Conservation (phyloP, 2,797 vertebrate species). For the Myoxocephalus aenaeus region DNA sequence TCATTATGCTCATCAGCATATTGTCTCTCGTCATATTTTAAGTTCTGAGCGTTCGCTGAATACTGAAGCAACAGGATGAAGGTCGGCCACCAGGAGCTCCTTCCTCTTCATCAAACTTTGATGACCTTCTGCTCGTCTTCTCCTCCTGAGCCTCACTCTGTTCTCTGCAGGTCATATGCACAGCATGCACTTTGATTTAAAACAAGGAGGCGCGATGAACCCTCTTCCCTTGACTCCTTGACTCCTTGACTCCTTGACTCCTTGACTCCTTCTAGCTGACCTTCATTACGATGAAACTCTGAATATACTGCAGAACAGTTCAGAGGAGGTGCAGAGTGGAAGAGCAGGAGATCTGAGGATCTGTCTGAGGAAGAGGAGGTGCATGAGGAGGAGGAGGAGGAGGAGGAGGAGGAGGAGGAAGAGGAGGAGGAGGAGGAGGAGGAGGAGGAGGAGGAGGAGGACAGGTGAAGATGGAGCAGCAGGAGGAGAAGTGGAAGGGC, state of each 20-base stretch:
- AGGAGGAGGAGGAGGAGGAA: no score
- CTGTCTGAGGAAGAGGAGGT: not conserved
- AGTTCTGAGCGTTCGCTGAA: not conserved
- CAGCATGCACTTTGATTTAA: constrained; percentile 58
- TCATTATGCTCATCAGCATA: not conserved
- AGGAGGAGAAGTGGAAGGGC: not conserved
- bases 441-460: no score
- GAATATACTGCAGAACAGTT: constrained; percentile 44
- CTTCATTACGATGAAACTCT: constrained; percentile 50
- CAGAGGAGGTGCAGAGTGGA: not conserved
- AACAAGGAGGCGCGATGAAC: constrained; percentile 59
- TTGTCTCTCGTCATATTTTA: no score
- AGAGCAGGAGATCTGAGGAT: not conserved
- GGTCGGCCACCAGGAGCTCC: constrained; percentile 49
- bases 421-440: no score
- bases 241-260: no score
- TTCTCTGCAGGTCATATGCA: no score
- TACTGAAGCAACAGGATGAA: constrained; percentile 23
- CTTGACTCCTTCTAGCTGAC: constrained; percentile 46
- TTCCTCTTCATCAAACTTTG: constrained; percentile 45
- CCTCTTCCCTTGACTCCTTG: constrained; percentile 67
- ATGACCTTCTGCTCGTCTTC: constrained; percentile 17
- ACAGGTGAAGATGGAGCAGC: no score
- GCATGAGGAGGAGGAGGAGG: no score
- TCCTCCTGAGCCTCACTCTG: no score